These are phyloP conservation scores for Zeuzera pyrina DNA, from an alignment of 2,888 invertebrate genomes.

Conservation along the genomic window DNA sequence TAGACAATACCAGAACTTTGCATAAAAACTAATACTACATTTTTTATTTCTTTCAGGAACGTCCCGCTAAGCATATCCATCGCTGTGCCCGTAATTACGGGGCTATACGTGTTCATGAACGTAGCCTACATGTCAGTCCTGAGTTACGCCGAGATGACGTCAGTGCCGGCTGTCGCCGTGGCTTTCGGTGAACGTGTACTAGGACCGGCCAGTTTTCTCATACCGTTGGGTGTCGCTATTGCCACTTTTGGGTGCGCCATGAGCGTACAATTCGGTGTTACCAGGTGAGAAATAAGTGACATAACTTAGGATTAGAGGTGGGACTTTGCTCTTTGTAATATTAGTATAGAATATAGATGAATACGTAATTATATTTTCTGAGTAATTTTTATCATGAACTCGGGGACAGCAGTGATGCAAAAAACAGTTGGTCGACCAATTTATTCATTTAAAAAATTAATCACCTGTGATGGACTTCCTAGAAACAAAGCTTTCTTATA, in stretches of 20 bases:
- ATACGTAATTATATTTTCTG: no score
- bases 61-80: constrained; percentile 85
- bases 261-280: constrained; percentile 83
- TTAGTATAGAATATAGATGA: no score
- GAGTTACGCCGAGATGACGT: constrained; percentile 79
- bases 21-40: no score
- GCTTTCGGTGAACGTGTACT: constrained; percentile 77
- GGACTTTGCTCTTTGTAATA: no score
- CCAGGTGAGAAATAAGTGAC: constrained; percentile 75
- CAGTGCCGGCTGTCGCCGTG: constrained; percentile 86
- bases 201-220: constrained; percentile 76
- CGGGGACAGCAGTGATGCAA: no score
- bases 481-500: no score
- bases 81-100: constrained; percentile 85
- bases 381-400: no score
- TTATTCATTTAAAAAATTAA: no score
- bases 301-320: no score
- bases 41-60: constrained; percentile 74
- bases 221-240: constrained; percentile 83
- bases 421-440: no score
- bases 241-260: constrained; percentile 86
- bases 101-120: constrained; percentile 87
- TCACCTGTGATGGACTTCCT: no score
- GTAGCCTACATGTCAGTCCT: constrained; percentile 90
- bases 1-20: no score